Percentiles rank a stretch among this genome's conserved stretches.
Evolutionary conservation across 1,140 invertebrate species (phyloP).

Genomic region (Zophobas morio): DNA sequence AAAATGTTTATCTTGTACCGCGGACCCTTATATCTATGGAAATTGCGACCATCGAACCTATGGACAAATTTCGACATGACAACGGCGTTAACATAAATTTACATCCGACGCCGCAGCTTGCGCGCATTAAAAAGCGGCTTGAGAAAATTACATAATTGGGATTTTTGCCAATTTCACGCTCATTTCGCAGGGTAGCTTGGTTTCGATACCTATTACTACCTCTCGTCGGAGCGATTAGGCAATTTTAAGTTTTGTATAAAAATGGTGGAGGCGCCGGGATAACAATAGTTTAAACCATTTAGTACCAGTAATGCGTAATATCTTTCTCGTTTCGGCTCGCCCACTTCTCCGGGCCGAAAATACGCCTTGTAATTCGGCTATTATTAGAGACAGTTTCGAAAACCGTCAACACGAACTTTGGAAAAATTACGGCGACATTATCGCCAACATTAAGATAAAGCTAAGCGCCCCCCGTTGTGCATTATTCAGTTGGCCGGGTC

Average conservation of each 20-base stretch:
- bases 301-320: too few relatives aligned
- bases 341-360: background rate
- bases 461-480: constrained; percentile 29
- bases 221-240: too few relatives aligned
- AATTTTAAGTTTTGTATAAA: too few relatives aligned
- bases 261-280: too few relatives aligned
- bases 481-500: background rate
- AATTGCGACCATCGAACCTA: constrained; percentile 33
- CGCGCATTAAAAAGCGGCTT: constrained; percentile 16
- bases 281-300: too few relatives aligned
- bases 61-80: constrained; percentile 40
- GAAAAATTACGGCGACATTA: constrained; percentile 24
- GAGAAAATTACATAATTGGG: background rate
- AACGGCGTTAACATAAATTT: constrained; percentile 33
- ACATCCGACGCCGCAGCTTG: constrained; percentile 3
- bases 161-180: background rate
- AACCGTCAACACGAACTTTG: constrained; percentile 20
- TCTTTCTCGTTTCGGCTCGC: background rate
- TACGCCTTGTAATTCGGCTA: background rate
- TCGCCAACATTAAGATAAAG: constrained; percentile 29
- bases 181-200: too few relatives aligned
- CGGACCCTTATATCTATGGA: constrained; percentile 34
- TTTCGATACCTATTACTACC: too few relatives aligned
- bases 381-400: constrained; percentile 14
- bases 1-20: constrained; percentile 37